Evolutionary conservation across 2,113 vertebrate species (phyloP).

Genomic region (Dromiciops gliroides): DNA sequence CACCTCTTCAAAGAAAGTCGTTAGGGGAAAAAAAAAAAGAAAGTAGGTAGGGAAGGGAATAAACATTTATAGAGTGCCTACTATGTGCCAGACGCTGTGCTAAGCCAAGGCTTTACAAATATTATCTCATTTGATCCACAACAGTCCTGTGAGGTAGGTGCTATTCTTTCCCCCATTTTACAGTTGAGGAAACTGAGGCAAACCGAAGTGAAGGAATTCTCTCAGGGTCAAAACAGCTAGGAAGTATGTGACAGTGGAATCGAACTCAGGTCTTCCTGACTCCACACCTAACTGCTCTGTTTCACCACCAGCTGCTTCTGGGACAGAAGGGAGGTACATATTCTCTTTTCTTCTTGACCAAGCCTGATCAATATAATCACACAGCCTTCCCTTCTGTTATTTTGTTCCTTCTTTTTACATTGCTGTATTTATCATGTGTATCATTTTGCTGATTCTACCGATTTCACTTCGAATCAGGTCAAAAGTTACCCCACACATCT

Average conservation of each 20-base stretch:
- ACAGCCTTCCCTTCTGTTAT: neutral
- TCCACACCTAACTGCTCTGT: neutral
- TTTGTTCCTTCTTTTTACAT: neutral
- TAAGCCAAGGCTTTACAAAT: neutral
- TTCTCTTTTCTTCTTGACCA: neutral
- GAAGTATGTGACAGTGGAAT: neutral
- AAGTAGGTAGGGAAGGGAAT: neutral
- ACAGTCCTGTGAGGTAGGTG: neutral
- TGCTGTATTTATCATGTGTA: neutral
- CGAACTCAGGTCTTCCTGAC: neutral
- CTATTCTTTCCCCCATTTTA: neutral
- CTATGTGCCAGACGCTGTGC: neutral
- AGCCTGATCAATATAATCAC: neutral
- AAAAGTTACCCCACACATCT: neutral
- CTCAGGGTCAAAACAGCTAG: neutral
- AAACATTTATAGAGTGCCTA: neutral
- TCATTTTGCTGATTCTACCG: neutral
- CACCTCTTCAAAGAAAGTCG: neutral
- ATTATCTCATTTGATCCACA: neutral
- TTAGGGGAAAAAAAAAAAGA: neutral
- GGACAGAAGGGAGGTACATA: neutral
- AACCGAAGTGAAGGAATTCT: neutral
- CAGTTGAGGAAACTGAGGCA: neutral
- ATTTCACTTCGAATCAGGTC: neutral
- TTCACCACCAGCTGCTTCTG: neutral